Evolutionary conservation across 2,888 invertebrate genomes (phyloP), one percentile per base, ranked within the genome.

Genomic region (Melanostoma mellinum): DNA sequence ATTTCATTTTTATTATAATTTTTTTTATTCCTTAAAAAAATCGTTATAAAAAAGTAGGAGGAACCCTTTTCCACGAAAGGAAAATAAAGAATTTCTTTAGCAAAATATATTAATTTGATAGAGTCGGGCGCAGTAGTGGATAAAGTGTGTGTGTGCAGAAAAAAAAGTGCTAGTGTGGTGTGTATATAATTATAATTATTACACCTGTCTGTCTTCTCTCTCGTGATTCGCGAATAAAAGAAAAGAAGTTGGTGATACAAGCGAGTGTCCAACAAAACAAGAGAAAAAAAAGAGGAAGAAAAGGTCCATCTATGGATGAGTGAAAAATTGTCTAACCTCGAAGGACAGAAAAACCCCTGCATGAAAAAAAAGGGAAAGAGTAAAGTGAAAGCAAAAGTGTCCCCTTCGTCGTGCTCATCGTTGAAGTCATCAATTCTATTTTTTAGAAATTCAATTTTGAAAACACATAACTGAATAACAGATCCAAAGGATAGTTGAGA

Each of bases 141-240:
- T 82, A 48, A 44, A 78, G 73, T 69, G 67, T 53, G 63, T 60
- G 61, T 6, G 10, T 40, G 48, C 20, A 55, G 30, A 55, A 44
- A 42, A 75, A 80, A 80, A 76, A 61, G 71, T 76, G 71, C 65
- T 50, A 48, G 56, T 63, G 78, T 65, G 52, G 61, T 74, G 48
- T 65, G 55, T 81, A 61, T 58, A 77, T 78, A 63, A 50, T 63
- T 38, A 63, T 63, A 20, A 20, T 50, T 50, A 50, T 50, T 63
- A 75, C 84, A 84, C 74, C 79, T 84, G 74, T 79, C 84, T 78
- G 71, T 50, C 60, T 61, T 79, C 73, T 79, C 48, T 84, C 69
- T 79, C 48, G 74, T 58, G 60, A 75, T 84, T 79, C 74, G 84
- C 74, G 67, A 79, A 78, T 35, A 68, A 20, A 20, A 78, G 78